phyloP scores from a whole-genome alignment of 2,113 vertebrate species.

The Phalacrocorax brasilianus region DNA sequence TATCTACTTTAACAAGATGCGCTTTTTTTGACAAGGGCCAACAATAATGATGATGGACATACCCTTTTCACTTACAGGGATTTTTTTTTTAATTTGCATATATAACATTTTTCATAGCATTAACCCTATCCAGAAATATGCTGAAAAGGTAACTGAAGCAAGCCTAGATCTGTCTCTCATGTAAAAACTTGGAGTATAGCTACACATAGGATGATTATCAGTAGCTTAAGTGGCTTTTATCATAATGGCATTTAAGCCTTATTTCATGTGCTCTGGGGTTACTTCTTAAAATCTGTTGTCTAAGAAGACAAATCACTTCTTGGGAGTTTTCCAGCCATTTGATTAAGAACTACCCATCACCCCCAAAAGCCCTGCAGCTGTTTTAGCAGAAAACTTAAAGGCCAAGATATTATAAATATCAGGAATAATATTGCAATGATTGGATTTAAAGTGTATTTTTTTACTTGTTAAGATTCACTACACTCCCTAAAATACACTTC shows the following conservation, averaged over 20 bases:
- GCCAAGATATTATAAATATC: not conserved
- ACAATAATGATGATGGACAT: not conserved
- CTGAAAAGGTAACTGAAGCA: not conserved
- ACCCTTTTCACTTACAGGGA: not conserved
- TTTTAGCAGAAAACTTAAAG: not conserved
- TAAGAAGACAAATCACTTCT: constrained; percentile 14
- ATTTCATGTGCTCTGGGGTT: not conserved
- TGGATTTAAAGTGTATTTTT: not conserved
- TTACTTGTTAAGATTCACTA: not conserved
- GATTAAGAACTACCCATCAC: not conserved
- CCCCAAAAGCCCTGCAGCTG: not conserved
- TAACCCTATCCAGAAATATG: not conserved
- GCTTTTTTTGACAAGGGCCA: not conserved
- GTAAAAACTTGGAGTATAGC: not conserved
- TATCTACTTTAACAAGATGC: not conserved
- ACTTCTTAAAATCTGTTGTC: not conserved
- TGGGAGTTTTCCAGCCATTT: not conserved
- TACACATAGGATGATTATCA: not conserved
- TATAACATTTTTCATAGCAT: not conserved
- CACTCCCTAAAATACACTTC: not conserved
- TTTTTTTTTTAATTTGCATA: not conserved
- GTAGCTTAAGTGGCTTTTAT: not conserved
- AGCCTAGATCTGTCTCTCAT: constrained; percentile 11
- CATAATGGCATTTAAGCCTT: not conserved
- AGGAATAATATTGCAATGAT: not conserved